Conservation (phyloP, 2,113 vertebrate species). For the Ursus arctos region DNA sequence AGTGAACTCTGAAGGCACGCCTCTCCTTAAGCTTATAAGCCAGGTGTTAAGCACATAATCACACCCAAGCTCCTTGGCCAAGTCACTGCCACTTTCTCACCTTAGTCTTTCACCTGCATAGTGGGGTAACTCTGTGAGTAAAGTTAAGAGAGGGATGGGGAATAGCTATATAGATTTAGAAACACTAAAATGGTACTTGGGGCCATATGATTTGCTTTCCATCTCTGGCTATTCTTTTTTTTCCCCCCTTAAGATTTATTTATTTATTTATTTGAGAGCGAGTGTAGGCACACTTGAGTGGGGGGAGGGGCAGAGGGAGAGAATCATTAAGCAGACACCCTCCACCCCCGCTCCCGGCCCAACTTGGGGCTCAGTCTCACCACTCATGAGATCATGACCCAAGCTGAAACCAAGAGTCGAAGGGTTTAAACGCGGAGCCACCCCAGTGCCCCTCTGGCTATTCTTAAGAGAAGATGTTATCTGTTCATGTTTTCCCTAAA, state of each 20-base stretch:
- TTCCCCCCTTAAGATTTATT: background rate
- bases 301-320: background rate
- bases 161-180: background rate
- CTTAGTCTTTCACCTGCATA: background rate
- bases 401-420: background rate
- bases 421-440: background rate
- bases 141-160: background rate
- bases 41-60: fast-evolving
- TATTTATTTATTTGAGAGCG: background rate
- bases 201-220: background rate
- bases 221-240: background rate
- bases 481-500: background rate
- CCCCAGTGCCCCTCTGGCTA: background rate
- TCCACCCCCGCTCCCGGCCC: too few species aligned
- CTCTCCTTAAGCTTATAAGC: too few species aligned
- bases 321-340: background rate
- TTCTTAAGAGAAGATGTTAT: background rate
- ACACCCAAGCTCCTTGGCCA: background rate
- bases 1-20: fast-evolving
- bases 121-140: background rate
- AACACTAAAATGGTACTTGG: background rate
- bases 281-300: background rate
- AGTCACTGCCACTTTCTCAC: background rate
- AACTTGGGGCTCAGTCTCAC: background rate
- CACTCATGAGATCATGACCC: background rate